These are phyloP conservation scores for Protosalanx chinensis DNA, from an alignment of 2,797 vertebrate species.

Conservation along the genomic window DNA sequence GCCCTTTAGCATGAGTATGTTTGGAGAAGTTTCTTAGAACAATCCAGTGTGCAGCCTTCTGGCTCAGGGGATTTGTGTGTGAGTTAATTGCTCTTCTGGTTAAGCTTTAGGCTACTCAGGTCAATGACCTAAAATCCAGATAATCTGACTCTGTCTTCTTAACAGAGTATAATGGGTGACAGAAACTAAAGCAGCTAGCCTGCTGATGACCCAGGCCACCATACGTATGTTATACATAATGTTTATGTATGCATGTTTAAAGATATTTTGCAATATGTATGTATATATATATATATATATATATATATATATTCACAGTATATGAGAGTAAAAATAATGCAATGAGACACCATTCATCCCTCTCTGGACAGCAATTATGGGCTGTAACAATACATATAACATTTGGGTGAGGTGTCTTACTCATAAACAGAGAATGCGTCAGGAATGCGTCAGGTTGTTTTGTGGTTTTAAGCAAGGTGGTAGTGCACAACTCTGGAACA, in stretches of 20 bases:
- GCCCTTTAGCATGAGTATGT: conserved; percentile 28
- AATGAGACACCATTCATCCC: too few relatives aligned
- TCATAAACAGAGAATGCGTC: not conserved
- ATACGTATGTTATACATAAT: not conserved
- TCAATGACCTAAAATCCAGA: conserved; percentile 48
- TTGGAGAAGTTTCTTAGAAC: conserved; percentile 35
- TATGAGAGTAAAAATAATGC: too few relatives aligned
- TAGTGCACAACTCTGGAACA: conserved; percentile 4
- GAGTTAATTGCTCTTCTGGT: conserved; percentile 57
- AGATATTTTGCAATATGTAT: too few relatives aligned
- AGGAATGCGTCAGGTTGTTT: not conserved
- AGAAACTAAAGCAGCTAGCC: conserved; percentile 16
- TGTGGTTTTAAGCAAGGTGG: not conserved
- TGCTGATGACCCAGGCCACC: conserved; percentile 1
- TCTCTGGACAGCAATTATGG: too few relatives aligned
- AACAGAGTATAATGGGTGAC: conserved; percentile 46
- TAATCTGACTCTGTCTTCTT: conserved; percentile 48
- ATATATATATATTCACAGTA: too few relatives aligned
- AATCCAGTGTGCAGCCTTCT: conserved; percentile 24
- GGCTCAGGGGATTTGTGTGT: conserved; percentile 38
- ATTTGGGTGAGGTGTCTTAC: not conserved
- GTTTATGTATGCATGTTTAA: too few relatives aligned
- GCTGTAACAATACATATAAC: not conserved
- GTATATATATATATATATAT: too few relatives aligned
- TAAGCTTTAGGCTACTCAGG: conserved; percentile 39